Evolutionary conservation across 2,113 vertebrate genomes (phyloP).

Genomic region (Prochilodus magdalenae): DNA sequence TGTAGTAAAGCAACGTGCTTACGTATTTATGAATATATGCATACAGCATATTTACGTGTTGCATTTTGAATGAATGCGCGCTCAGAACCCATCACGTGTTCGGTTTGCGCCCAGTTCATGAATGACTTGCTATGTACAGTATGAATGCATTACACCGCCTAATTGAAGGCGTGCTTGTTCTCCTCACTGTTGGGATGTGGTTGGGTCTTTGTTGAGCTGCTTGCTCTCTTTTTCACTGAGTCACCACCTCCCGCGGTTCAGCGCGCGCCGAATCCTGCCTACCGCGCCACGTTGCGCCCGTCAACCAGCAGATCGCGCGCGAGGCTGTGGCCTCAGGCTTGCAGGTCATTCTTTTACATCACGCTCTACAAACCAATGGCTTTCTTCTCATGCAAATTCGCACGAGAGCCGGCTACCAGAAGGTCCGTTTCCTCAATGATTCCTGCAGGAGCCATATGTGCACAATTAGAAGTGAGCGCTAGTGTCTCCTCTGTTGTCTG

Average conservation of each 20-base stretch:
- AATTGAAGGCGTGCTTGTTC: background rate
- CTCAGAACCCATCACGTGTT: background rate
- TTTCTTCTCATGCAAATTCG: conserved; percentile 64
- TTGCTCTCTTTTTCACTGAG: too few species aligned
- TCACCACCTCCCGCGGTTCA: too few species aligned
- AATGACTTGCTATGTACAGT: too few species aligned
- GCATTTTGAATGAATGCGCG: background rate
- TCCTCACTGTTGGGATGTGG: too few species aligned
- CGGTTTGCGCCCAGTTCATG: too few species aligned
- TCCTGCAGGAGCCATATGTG: conserved; percentile 67
- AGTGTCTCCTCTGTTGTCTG: conserved; percentile 50
- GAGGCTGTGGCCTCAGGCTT: conserved; percentile 68
- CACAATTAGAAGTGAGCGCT: conserved; percentile 59
- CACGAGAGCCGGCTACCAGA: conserved; percentile 60
- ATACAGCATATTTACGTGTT: background rate
- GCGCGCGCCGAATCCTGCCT: conserved; percentile 9
- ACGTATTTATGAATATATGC: too few species aligned
- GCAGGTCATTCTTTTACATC: conserved; percentile 73
- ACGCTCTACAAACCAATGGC: conserved; percentile 70
- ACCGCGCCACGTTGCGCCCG: conserved; percentile 1
- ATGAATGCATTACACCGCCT: background rate
- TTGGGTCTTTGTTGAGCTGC: too few species aligned
- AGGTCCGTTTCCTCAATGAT: conserved; percentile 72
- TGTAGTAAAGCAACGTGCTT: conserved; percentile 2
- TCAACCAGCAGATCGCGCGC: conserved; percentile 56